phyloP scores from a whole-genome alignment of 2,113 vertebrate species.

The Dasypus novemcinctus region DNA sequence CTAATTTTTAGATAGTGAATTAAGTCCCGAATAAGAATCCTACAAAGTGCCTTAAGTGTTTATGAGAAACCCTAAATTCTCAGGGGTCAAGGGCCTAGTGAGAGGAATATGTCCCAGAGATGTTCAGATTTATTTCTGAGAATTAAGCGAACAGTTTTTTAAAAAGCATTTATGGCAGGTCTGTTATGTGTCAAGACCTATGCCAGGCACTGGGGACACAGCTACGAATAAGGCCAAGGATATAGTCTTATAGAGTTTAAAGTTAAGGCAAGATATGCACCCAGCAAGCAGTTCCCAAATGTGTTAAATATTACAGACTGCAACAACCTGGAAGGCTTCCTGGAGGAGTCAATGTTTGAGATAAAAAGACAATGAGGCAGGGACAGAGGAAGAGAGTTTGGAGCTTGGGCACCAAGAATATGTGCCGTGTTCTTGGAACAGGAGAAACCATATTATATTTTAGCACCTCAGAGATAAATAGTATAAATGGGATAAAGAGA shows the following conservation, averaged over 20 bases:
- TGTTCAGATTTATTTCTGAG: neutral
- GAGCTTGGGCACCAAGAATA: too few relatives aligned
- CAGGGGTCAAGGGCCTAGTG: neutral
- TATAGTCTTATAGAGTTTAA: neutral
- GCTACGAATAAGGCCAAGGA: neutral
- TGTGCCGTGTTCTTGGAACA: neutral
- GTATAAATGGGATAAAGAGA: neutral
- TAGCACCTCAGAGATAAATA: neutral
- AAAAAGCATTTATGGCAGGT: neutral
- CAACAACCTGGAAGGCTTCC: neutral
- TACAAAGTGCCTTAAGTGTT: neutral
- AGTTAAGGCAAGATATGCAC: neutral
- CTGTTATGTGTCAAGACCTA: neutral
- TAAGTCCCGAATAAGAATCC: neutral
- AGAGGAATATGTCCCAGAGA: neutral
- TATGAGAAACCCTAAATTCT: neutral
- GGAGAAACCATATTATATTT: neutral
- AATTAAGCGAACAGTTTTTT: neutral
- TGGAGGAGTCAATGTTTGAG: neutral
- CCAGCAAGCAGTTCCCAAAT: neutral
- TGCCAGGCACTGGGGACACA: neutral
- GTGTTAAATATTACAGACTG: neutral
- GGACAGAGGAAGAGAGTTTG: neutral
- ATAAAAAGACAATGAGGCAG: neutral
- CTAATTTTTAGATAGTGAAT: conserved; percentile 40